Evolutionary conservation across 2,113 vertebrate genomes (phyloP).

Genomic region (Chloroceryle aenea): DNA sequence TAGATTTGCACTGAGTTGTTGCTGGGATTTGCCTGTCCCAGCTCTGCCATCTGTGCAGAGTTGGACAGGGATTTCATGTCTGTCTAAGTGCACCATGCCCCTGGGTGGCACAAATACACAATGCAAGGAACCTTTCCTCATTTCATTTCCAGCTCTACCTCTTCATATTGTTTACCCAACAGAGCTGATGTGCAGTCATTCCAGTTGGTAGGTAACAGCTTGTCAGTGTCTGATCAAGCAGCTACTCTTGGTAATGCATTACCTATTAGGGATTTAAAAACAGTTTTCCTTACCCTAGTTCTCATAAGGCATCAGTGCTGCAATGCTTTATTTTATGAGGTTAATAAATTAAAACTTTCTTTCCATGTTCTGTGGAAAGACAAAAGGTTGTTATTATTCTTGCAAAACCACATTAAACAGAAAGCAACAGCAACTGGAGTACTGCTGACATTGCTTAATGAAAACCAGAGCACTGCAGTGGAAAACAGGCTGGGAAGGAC

Average conservation of each 20-base stretch:
- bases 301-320: not conserved
- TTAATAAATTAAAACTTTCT: constrained; percentile 46
- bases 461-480: constrained; percentile 49
- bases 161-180: not conserved
- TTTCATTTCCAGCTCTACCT: not conserved
- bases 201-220: not conserved
- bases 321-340: not conserved
- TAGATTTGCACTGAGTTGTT: not conserved
- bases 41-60: not conserved
- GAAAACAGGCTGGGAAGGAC: constrained; percentile 28
- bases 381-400: constrained; percentile 24
- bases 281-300: not conserved
- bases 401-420: constrained; percentile 50
- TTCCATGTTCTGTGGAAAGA: constrained; percentile 19
- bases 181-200: not conserved
- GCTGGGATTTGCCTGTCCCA: not conserved
- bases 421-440: not conserved
- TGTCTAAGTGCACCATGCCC: not conserved
- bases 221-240: not conserved
- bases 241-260: not conserved
- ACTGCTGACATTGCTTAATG: constrained; percentile 60
- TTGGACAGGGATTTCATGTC: not conserved
- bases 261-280: not conserved
- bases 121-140: not conserved
- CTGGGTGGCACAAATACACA: not conserved